These are phyloP conservation scores for Branchinecta lynchi DNA, from an alignment of 1,140 invertebrate species.

Conservation along the genomic window DNA sequence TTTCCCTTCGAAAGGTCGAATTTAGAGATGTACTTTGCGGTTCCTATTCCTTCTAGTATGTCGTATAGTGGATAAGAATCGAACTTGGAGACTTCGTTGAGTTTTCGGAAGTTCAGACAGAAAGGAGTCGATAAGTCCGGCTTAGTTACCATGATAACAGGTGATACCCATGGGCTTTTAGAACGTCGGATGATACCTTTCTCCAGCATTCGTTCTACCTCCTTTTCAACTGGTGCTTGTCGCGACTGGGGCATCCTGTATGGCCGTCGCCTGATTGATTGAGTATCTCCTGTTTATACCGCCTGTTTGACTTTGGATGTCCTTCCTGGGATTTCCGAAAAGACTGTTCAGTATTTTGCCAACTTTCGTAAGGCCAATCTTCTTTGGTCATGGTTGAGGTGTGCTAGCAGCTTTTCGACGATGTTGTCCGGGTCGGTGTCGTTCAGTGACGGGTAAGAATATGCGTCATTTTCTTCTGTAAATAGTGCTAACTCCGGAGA, in stretches of 20 bases:
- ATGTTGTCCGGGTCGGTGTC: no score
- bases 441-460: no score
- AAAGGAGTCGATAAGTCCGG: constrained; percentile 14
- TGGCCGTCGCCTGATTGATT: background rate
- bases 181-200: constrained; percentile 29
- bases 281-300: background rate
- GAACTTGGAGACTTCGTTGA: constrained; percentile 30
- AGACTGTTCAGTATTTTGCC: background rate
- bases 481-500: background rate
- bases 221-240: constrained; percentile 25
- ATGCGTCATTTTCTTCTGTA: background rate
- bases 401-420: no score
- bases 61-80: constrained; percentile 39
- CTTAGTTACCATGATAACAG: constrained; percentile 14
- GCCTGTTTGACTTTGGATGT: background rate
- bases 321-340: background rate
- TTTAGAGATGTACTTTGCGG: constrained; percentile 31
- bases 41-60: constrained; percentile 32
- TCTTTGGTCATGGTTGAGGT: no score
- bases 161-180: constrained; percentile 17
- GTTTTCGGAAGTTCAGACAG: constrained; percentile 21
- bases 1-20: constrained; percentile 35
- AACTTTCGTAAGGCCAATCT: no score
- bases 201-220: constrained; percentile 27
- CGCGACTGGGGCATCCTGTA: background rate